Percentiles rank a stretch among this genome's conserved stretches.
Evolutionary conservation across 2,113 vertebrate species (phyloP).

Genomic region (Rhadina sibilatrix): DNA sequence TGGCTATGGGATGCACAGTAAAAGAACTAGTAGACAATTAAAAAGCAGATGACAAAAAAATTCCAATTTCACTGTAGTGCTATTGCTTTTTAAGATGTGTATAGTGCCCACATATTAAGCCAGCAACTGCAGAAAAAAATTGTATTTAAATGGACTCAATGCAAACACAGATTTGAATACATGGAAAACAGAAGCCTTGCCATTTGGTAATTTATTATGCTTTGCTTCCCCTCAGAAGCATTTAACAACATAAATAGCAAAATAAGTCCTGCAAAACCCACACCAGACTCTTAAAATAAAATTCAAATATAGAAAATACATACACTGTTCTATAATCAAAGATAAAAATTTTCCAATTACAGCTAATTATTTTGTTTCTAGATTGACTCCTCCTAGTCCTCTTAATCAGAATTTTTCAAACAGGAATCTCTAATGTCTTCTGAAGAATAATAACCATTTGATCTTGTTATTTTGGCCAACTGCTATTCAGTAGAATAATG

Average conservation of each 20-base stretch:
- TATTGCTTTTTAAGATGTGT: not conserved
- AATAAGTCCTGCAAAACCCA: not conserved
- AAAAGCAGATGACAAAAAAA: not conserved
- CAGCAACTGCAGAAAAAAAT: not conserved
- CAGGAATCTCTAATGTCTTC: not conserved
- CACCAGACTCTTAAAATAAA: not conserved
- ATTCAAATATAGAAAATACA: not conserved
- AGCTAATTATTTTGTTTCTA: not conserved
- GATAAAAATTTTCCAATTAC: not conserved
- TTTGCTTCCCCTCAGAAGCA: conserved; percentile 2
- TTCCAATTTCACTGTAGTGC: not conserved
- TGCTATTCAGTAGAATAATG: not conserved
- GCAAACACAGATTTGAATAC: conserved; percentile 1
- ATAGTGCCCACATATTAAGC: not conserved
- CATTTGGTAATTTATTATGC: not conserved
- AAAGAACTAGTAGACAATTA: not conserved
- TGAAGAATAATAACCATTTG: not conserved
- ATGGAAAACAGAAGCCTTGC: not conserved
- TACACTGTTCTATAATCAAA: not conserved
- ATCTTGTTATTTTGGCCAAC: not conserved
- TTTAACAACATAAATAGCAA: not conserved
- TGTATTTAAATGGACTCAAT: not conserved
- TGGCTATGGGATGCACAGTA: not conserved
- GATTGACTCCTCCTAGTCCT: not conserved
- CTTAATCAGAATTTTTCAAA: not conserved